Evolutionary conservation across 2,113 vertebrate species (phyloP).

Genomic region (Podocnemis expansa): DNA sequence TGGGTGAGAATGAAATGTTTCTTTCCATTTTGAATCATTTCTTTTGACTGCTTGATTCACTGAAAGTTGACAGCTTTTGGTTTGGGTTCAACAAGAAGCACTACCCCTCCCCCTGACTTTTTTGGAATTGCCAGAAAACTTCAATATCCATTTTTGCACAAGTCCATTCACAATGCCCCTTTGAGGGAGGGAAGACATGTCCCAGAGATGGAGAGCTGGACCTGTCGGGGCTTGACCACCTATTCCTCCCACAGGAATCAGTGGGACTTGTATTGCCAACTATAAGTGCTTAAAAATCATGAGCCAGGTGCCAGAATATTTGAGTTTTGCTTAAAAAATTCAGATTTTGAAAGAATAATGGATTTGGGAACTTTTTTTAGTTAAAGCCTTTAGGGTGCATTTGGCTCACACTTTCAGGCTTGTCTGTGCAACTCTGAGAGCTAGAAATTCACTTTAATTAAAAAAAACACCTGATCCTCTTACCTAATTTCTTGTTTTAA

Average conservation of each 20-base stretch:
- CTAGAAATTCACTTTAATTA: neutral
- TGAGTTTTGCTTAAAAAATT: neutral
- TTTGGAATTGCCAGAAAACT: too few species aligned
- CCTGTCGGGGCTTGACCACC: accelerated
- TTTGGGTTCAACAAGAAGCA: too few species aligned
- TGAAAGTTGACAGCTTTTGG: too few species aligned
- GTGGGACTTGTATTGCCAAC: neutral
- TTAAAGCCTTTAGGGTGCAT: neutral
- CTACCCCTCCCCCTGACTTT: too few species aligned
- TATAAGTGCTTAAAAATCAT: neutral
- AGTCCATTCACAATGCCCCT: too few species aligned
- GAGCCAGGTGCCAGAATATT: too few species aligned
- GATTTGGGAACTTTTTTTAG: too few species aligned
- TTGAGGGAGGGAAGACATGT: too few species aligned
- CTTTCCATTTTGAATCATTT: neutral
- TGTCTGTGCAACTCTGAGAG: neutral
- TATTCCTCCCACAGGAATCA: neutral
- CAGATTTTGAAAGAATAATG: too few species aligned
- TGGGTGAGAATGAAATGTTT: neutral
- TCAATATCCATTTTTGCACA: too few species aligned
- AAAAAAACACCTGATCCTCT: neutral
- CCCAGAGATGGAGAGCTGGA: neutral
- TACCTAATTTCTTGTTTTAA: neutral
- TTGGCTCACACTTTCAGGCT: neutral
- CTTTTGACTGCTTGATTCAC: too few species aligned